phyloP scores from a whole-genome alignment of 1,140 invertebrate genomes.

The Bactericera cockerelli region DNA sequence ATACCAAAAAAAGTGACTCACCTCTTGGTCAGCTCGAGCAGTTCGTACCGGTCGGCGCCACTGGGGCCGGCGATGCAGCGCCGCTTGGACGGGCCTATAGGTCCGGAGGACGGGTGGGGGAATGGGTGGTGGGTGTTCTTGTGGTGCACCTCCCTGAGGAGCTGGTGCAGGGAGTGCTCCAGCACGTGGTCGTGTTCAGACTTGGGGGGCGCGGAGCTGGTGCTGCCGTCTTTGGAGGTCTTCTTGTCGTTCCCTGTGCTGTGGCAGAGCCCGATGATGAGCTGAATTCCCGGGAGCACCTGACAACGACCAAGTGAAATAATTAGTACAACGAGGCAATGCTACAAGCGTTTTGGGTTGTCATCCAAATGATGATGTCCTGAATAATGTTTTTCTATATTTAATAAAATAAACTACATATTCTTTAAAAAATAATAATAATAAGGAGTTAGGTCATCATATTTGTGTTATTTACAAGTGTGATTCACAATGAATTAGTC shows the following conservation, averaged over 20 bases:
- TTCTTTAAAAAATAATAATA: too few relatives aligned
- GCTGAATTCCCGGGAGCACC: constrained; percentile 82
- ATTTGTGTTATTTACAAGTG: too few relatives aligned
- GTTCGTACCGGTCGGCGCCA: constrained; percentile 68
- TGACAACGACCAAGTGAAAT: too few relatives aligned
- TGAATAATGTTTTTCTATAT: too few relatives aligned
- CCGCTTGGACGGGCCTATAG: constrained; percentile 75
- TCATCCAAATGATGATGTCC: too few relatives aligned
- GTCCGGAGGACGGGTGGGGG: constrained; percentile 84
- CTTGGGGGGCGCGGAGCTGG: constrained; percentile 33
- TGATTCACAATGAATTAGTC: too few relatives aligned
- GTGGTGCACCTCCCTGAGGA: constrained; percentile 79
- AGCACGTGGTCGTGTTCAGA: constrained; percentile 88
- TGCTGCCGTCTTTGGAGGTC: constrained; percentile 28
- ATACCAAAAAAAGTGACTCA: constrained; percentile 22
- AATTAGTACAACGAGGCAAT: too few relatives aligned
- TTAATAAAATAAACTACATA: too few relatives aligned
- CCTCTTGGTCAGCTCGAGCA: constrained; percentile 73
- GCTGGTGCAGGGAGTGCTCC: constrained; percentile 88
- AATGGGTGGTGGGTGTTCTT: constrained; percentile 84
- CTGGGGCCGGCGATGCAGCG: constrained; percentile 78
- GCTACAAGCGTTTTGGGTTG: too few relatives aligned
- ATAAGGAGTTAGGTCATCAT: too few relatives aligned
- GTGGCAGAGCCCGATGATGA: constrained; percentile 63
- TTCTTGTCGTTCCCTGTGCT: constrained; percentile 46